Evolutionary conservation across 2,888 invertebrate genomes (phyloP).

Genomic region (Nycteola revayana): DNA sequence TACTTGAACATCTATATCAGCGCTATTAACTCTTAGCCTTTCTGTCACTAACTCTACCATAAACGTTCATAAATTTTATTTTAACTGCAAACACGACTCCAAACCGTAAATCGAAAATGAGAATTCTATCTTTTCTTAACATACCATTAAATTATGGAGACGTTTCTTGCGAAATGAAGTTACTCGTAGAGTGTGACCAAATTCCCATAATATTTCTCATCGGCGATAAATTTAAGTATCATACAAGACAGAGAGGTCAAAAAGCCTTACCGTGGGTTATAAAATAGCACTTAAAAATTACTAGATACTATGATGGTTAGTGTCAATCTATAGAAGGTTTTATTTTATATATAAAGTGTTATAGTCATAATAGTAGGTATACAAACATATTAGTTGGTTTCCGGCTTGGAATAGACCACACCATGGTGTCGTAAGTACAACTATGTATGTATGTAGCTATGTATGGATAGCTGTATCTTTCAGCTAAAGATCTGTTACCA

Average conservation of each 20-base stretch:
- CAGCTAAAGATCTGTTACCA: too few relatives aligned
- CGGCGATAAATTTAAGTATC: slow-evolving; percentile 34
- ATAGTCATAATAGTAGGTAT: too few relatives aligned
- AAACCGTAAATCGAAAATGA: slow-evolving; percentile 11
- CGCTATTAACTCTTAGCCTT: slow-evolving; percentile 3
- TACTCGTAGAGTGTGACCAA: slow-evolving; percentile 8
- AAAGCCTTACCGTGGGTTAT: slow-evolving; percentile 28
- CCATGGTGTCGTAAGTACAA: too few relatives aligned
- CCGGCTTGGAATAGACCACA: too few relatives aligned
- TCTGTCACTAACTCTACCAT: background rate
- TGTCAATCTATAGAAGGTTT: slow-evolving; percentile 16
- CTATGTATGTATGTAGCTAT: too few relatives aligned
- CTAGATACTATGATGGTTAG: slow-evolving; percentile 18
- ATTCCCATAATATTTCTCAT: slow-evolving; percentile 31
- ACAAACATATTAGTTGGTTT: too few relatives aligned
- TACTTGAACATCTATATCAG: background rate
- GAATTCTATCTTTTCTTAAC: slow-evolving; percentile 31
- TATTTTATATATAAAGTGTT: slow-evolving; percentile 5
- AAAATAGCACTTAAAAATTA: slow-evolving; percentile 33
- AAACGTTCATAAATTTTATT: slow-evolving; percentile 20
- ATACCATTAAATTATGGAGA: slow-evolving; percentile 25
- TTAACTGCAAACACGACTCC: slow-evolving; percentile 14
- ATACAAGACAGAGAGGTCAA: slow-evolving; percentile 27
- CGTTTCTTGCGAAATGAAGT: slow-evolving; percentile 22
- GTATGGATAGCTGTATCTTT: too few relatives aligned